Conservation (phyloP, 2,113 vertebrate species). For the Struthidea cinerea region DNA sequence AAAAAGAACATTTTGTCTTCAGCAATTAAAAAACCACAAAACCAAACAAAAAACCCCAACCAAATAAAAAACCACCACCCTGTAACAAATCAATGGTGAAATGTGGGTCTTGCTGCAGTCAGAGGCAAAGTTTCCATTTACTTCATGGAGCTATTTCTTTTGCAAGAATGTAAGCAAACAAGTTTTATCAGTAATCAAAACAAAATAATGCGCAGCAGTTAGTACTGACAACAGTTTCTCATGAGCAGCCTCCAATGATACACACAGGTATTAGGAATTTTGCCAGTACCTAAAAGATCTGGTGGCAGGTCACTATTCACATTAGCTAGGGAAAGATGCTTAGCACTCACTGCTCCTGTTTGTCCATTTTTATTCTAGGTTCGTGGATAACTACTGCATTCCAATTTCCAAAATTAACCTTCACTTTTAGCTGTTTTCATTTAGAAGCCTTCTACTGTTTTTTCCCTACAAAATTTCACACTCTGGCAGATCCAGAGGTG, state of each 20-base stretch:
- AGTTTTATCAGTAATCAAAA: background rate
- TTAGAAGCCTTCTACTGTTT: background rate
- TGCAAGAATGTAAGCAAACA: background rate
- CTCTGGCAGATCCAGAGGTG: background rate
- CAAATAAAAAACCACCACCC: rapidly evolving
- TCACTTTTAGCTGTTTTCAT: background rate
- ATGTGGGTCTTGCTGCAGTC: background rate
- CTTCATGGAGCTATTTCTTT: background rate
- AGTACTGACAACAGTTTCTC: background rate
- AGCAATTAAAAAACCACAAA: background rate
- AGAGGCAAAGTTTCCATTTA: background rate
- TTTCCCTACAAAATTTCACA: background rate
- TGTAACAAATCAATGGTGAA: background rate
- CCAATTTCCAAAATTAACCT: background rate
- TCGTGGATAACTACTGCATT: background rate
- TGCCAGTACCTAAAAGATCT: background rate
- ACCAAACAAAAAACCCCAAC: background rate
- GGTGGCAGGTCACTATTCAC: background rate
- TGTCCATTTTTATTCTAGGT: background rate
- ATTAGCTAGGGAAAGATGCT: background rate
- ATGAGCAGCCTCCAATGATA: background rate
- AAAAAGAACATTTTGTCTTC: background rate
- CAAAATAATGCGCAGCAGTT: background rate
- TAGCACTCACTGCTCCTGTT: background rate
- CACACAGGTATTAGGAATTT: background rate